Evolutionary conservation across 2,113 vertebrate species (phyloP).

Genomic region (Gopherus flavomarginatus): DNA sequence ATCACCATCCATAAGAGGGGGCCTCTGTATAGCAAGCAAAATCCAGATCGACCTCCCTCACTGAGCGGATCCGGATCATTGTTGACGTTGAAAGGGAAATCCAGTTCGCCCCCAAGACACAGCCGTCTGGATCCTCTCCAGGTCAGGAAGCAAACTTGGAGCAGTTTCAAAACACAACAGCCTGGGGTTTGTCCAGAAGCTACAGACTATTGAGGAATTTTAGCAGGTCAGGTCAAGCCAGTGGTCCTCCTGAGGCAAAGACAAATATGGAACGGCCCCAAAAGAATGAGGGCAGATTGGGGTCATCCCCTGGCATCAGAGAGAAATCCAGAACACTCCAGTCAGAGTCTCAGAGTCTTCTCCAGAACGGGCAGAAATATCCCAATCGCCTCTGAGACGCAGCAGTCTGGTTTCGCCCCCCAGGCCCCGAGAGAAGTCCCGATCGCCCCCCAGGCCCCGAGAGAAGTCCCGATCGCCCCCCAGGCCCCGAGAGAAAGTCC

Average conservation of each 20-base stretch:
- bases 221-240: not conserved
- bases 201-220: not conserved
- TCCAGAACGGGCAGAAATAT: constrained; percentile 55
- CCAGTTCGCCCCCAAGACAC: constrained; percentile 28
- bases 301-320: constrained; percentile 64
- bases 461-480: constrained; percentile 49
- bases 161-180: not conserved
- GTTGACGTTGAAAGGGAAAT: constrained; percentile 24
- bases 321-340: constrained; percentile 54
- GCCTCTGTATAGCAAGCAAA: not conserved
- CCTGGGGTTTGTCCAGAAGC: not conserved
- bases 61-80: constrained; percentile 2
- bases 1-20: not conserved
- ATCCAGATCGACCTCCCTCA: constrained; percentile 55
- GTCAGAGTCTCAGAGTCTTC: constrained; percentile 74
- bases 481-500: constrained; percentile 30
- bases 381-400: constrained; percentile 47
- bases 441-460: constrained; percentile 16
- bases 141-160: not conserved
- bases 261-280: constrained; percentile 58
- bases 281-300: constrained; percentile 69
- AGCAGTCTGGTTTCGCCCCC: constrained; percentile 67
- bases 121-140: constrained; percentile 61
- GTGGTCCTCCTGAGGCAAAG: constrained; percentile 63
- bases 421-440: constrained; percentile 52